Conservation (phyloP, 2,797 vertebrate species). For the Hippocampus kuda region DNA sequence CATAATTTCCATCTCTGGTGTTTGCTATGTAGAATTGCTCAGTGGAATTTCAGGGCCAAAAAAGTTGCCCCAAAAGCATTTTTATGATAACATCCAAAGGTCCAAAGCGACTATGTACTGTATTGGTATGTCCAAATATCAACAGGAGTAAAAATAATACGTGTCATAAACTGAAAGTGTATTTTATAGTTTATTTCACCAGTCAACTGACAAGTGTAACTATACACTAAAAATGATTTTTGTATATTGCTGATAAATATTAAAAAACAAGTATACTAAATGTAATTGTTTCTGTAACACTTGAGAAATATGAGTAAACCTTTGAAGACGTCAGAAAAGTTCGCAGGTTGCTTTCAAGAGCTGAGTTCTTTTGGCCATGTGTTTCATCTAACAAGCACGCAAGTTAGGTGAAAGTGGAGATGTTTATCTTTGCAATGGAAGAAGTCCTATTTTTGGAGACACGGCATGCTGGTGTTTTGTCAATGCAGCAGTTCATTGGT, state of each 20-base stretch:
- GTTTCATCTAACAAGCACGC: constrained; percentile 23
- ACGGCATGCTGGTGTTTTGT: not conserved
- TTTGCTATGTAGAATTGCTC: no score
- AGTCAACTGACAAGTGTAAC: not conserved
- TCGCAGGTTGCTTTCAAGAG: not conserved
- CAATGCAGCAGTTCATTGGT: not conserved
- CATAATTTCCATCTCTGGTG: no score
- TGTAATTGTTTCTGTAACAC: not conserved
- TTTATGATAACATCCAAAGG: no score
- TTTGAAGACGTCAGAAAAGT: not conserved
- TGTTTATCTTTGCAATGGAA: constrained; percentile 11
- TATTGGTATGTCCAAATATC: no score
- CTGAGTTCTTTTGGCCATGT: constrained; percentile 9
- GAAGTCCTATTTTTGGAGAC: constrained; percentile 26
- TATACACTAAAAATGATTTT: not conserved
- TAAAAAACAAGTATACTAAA: not conserved
- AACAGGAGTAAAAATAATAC: no score
- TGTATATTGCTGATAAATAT: not conserved
- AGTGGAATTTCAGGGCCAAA: no score
- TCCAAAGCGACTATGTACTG: no score
- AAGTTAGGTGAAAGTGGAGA: constrained; percentile 24
- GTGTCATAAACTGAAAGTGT: no score
- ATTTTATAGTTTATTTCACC: not conserved
- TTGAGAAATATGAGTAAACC: not conserved
- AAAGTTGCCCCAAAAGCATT: no score